Conservation (phyloP, 2,797 vertebrate species). For the Selene dorsalis region DNA sequence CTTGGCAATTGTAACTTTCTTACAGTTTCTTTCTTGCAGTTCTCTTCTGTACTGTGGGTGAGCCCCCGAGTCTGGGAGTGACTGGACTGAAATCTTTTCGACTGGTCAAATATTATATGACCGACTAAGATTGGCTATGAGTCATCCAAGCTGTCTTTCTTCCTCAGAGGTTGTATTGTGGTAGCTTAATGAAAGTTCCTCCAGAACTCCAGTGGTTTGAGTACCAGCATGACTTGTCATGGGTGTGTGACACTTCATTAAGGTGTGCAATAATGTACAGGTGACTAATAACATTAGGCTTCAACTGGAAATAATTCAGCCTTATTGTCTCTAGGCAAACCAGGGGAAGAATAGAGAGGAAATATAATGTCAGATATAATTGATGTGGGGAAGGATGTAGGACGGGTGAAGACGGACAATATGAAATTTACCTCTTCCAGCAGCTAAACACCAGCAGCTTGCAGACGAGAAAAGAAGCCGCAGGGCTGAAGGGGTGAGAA, state of each 20-base stretch:
- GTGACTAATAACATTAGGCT: constrained; percentile 15
- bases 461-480: constrained; percentile 43
- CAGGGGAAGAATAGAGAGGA: constrained; percentile 6
- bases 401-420: constrained; percentile 34
- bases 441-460: constrained; percentile 52
- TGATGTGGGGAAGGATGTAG: constrained; percentile 45
- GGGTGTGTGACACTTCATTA: constrained; percentile 12
- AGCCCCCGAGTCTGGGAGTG: constrained; percentile 27
- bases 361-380: constrained; percentile 43
- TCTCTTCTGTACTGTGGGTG: constrained; percentile 17
- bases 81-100: constrained; percentile 42
- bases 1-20: constrained; percentile 33
- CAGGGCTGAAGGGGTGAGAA: constrained; percentile 77
- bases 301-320: constrained; percentile 32
- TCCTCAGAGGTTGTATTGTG: constrained; percentile 26
- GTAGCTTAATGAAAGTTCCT: constrained; percentile 40
- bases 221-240: constrained; percentile 30
- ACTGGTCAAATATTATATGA: constrained; percentile 40
- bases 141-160: constrained; percentile 47
- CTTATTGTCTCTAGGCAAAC: constrained; percentile 34
- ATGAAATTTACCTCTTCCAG: constrained; percentile 43
- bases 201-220: constrained; percentile 25
- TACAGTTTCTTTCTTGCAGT: constrained; percentile 1
- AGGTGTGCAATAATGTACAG: not conserved
- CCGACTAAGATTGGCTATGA: constrained; percentile 47